Evolutionary conservation across 2,113 vertebrate genomes (phyloP).

Genomic region (Triplophysa siluroides): DNA sequence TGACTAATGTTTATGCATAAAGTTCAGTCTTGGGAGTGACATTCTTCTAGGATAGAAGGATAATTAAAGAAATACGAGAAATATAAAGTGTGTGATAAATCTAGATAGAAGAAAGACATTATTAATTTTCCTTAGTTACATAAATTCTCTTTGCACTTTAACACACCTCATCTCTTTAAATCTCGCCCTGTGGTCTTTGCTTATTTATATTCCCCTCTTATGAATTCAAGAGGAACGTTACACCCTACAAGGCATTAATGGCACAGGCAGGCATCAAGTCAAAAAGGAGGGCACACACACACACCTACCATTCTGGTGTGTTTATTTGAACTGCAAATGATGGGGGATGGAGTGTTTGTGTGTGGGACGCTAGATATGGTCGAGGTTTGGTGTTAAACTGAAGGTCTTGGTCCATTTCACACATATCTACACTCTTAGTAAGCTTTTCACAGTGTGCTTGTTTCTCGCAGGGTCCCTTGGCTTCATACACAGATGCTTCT

Average conservation of each 20-base stretch:
- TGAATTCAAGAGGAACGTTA: background rate
- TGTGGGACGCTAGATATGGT: constrained; percentile 11
- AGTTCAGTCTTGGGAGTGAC: background rate
- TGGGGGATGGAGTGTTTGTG: constrained; percentile 24
- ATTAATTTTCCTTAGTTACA: constrained; percentile 16
- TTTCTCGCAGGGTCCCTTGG: constrained; percentile 62
- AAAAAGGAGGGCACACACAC: constrained; percentile 15
- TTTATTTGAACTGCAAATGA: constrained; percentile 77
- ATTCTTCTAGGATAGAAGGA: background rate
- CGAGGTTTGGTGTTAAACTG: constrained; percentile 60
- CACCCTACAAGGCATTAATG: constrained; percentile 33
- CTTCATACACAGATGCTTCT: constrained; percentile 66
- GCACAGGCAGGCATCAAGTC: background rate
- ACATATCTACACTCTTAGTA: constrained; percentile 61
- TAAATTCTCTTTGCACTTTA: constrained; percentile 39
- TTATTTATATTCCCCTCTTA: constrained; percentile 46
- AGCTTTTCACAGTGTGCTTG: constrained; percentile 64
- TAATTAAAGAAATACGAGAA: constrained; percentile 27
- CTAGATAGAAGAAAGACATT: constrained; percentile 1
- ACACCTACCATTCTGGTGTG: constrained; percentile 53
- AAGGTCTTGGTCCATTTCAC: constrained; percentile 66
- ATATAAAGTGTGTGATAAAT: constrained; percentile 21
- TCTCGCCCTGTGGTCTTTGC: constrained; percentile 36
- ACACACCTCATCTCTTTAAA: constrained; percentile 31
- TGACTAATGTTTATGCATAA: background rate